Evolutionary conservation across 1,140 invertebrate genomes (phyloP).

Genomic region (Macrobrachium nipponense): DNA sequence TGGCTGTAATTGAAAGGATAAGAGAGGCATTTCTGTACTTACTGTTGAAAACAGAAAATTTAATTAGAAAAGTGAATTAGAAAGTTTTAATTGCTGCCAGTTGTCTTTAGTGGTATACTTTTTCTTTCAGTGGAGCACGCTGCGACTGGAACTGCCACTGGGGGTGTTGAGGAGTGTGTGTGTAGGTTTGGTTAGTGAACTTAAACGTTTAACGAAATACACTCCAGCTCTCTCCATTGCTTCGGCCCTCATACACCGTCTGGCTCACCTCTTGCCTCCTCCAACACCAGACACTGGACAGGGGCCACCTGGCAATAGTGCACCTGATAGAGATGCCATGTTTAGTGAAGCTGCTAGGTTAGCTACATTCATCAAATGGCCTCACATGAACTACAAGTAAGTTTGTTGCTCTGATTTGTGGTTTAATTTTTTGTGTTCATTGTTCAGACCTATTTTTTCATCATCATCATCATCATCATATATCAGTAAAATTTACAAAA

Average conservation of each 20-base stretch:
- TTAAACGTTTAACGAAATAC: slow-evolving; percentile 84
- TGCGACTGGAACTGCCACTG: slow-evolving; percentile 84
- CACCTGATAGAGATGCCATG: slow-evolving; percentile 80
- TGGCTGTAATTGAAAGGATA: too few relatives aligned
- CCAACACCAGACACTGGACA: slow-evolving; percentile 63
- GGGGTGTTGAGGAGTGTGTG: slow-evolving; percentile 82
- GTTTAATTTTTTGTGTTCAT: slow-evolving; percentile 25
- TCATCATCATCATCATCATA: too few relatives aligned
- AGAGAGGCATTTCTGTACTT: too few relatives aligned
- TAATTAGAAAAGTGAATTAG: background rate
- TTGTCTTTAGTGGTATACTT: slow-evolving; percentile 53
- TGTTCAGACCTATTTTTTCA: background rate
- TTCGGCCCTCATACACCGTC: slow-evolving; percentile 85
- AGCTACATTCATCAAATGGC: slow-evolving; percentile 93
- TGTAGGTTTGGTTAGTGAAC: slow-evolving; percentile 81
- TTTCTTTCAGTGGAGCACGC: slow-evolving; percentile 86
- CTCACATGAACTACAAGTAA: slow-evolving; percentile 96
- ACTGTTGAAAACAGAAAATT: too few relatives aligned
- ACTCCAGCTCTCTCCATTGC: slow-evolving; percentile 88
- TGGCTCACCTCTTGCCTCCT: slow-evolving; percentile 64
- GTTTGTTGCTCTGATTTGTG: slow-evolving; percentile 62
- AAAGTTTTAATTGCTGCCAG: background rate
- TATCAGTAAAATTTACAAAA: too few relatives aligned
- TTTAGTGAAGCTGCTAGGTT: slow-evolving; percentile 89
- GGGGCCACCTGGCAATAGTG: slow-evolving; percentile 68